These are phyloP conservation scores for Phrynosoma platyrhinos DNA, from an alignment of 2,113 vertebrate species.

Conservation along the genomic window DNA sequence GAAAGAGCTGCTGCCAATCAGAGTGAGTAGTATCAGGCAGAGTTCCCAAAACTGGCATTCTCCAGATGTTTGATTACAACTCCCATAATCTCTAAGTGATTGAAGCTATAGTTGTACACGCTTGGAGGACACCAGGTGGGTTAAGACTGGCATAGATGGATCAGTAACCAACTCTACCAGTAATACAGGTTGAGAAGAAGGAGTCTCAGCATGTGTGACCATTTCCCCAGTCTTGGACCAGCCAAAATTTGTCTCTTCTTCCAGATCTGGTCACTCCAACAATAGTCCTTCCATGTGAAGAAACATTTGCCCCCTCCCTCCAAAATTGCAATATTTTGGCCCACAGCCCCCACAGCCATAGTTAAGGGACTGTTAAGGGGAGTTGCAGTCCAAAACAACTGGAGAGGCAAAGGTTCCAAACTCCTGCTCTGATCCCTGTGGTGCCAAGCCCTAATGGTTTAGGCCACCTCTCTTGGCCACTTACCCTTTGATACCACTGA, in stretches of 20 bases:
- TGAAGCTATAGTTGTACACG: background rate
- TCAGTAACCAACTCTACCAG: background rate
- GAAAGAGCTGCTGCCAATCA: too few species aligned
- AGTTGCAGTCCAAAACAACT: background rate
- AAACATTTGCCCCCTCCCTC: background rate
- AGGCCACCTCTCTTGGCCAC: background rate
- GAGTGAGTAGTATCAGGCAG: background rate
- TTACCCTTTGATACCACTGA: conserved; percentile 88
- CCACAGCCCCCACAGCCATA: background rate
- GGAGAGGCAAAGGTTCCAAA: background rate
- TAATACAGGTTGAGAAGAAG: background rate
- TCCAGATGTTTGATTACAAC: background rate
- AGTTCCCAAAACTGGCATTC: background rate
- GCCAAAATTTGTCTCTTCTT: background rate
- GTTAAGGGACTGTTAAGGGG: background rate
- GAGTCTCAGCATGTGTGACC: background rate
- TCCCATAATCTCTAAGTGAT: background rate
- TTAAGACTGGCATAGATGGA: background rate
- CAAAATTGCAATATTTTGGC: background rate
- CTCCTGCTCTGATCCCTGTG: background rate
- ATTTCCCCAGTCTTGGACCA: background rate
- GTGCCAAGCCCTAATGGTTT: background rate
- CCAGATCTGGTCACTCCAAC: background rate
- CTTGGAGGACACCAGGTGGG: background rate
- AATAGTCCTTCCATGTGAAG: background rate